Base-by-base conservation (phyloP, 2,888 invertebrate species). In the Apamea epomidion region DNA sequence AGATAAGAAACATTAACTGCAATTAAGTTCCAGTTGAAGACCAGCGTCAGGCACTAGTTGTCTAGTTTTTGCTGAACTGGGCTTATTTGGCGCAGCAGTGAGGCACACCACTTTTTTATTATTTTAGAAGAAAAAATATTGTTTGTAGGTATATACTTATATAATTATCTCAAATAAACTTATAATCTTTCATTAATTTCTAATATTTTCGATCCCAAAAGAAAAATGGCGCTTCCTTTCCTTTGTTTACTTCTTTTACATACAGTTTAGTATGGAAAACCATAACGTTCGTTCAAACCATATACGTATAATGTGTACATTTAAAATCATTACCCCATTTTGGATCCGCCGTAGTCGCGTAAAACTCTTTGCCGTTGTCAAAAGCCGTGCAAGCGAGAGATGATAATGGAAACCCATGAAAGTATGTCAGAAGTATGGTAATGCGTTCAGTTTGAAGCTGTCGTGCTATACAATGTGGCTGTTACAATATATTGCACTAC, bases 271-370 rank as follows among this genome's bases (percentile, higher is more conserved):
- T 12, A 54, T 32, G 14, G 8, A 25, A 37, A 37, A 62, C 10
- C 25, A 54, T 54, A 45, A 60, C 21, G 54, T 54, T 54, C 65
- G 37, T 32, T 45, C 54, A 67, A 16, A 8, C 37, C 54, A 48
- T 72, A 84, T 29, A 45, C n/a, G 42, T n/a, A 62, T 77, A 85
- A 85, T 87, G 77, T 73, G 73, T 58, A 74, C 80, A 87, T 85
- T 87, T 83, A 87, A 87, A 87, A 87, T 85, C 85, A 85, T 87
- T 85, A 75, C 80, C 85, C 77, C 80, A 83, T 87, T 85, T 73
- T 62, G 64, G 62, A 21, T 72, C 75, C 73, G 32, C 76, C 75
- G n/a, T 29, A 60, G 74, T 32, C 67, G 64, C 25, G 69, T 68
- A 74, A 86, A 75, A 80, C 72, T 80, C 76, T 75, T 82, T 83